Base-by-base conservation (phyloP, 2,797 vertebrate species). In the Enteromius fasciolatus region DNA sequence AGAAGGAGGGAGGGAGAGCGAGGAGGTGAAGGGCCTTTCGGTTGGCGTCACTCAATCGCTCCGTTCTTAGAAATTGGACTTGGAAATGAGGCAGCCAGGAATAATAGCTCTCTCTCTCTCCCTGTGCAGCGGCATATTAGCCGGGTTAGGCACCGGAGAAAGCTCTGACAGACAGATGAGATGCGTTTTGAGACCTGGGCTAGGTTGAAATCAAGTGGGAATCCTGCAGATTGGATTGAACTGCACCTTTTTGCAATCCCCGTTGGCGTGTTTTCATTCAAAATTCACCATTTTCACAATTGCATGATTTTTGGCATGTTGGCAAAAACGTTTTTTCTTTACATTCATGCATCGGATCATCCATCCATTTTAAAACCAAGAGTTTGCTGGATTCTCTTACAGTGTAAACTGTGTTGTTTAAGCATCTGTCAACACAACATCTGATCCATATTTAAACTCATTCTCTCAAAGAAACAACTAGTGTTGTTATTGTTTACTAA, bases 31-130 rank as follows among this genome's bases (percentile, higher is more conserved):
- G 68, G 78, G 25, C 81, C 81, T 76, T 67, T 77, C 66, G 28
- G 18, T 61, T 61, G 28, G 74, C 74, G 74, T 83, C 81, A 57
- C 74, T 83, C 74, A 68, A 61, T 77, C 39, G 81, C 74, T 77
- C 66, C 52, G 14, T 83, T 77, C 54, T 70, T 57, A 77, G 73
- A 83, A 77, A 83, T 77, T 77, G 81, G 81, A 83, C 74, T 83
- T 83, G 81, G 81, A 83, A 83, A 83, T 83, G 81, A 83, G 74
- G 81, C 66, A 59, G 74, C 48, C 66, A 61, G 66, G 81, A 83
- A 83, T 77, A 83, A 83, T 79, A 33, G 52, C 80, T 78, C 84
- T 50, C 67, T 68, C 83, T 44, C 69, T 72, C 46, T 66, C 68
- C 3, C 69, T 25, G 76, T 39, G 75, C 64, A 59, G 46, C 6